phyloP scores from a whole-genome alignment of 2,888 invertebrate genomes.

The Stenurella melanura region DNA sequence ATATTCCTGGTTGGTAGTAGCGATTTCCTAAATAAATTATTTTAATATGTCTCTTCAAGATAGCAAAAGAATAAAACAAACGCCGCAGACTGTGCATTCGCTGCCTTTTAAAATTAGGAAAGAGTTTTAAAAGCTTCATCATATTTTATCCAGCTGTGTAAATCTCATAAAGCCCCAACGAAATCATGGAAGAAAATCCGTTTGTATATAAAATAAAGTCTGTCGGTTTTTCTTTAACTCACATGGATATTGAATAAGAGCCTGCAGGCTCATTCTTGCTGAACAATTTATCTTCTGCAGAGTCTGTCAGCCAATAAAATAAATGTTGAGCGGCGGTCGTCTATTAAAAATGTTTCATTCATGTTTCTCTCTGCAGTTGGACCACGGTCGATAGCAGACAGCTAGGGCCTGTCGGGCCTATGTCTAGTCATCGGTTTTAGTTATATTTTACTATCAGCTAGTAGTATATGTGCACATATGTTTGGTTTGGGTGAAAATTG shows the following conservation, averaged over 20 bases:
- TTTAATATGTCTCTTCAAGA: neutral
- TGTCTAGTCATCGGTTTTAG: constrained; percentile 39
- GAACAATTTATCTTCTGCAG: constrained; percentile 34
- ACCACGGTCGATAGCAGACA: constrained; percentile 56
- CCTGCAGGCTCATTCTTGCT: constrained; percentile 9
- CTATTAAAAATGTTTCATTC: constrained; percentile 57
- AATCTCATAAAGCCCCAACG: constrained; percentile 38
- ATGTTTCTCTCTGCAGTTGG: constrained; percentile 48
- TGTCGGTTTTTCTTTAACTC: constrained; percentile 26
- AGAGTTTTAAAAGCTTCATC: constrained; percentile 24
- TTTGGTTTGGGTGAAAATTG: constrained; percentile 9
- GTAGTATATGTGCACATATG: constrained; percentile 21
- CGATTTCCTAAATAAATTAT: constrained; percentile 7
- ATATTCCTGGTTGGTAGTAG: neutral
- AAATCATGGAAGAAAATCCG: constrained; percentile 36
- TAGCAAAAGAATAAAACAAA: neutral
- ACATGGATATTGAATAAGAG: constrained; percentile 30
- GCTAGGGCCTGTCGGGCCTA: constrained; percentile 37
- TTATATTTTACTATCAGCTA: constrained; percentile 35
- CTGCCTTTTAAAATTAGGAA: constrained; percentile 35
- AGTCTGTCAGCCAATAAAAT: constrained; percentile 35
- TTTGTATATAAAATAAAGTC: constrained; percentile 41
- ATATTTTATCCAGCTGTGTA: constrained; percentile 30
- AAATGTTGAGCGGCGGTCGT: constrained; percentile 39
- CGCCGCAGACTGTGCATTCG: neutral